Evolutionary conservation across 2,888 invertebrate genomes (phyloP), one percentile per base, ranked within the genome.

Genomic region (Cephus rjabovi): DNA sequence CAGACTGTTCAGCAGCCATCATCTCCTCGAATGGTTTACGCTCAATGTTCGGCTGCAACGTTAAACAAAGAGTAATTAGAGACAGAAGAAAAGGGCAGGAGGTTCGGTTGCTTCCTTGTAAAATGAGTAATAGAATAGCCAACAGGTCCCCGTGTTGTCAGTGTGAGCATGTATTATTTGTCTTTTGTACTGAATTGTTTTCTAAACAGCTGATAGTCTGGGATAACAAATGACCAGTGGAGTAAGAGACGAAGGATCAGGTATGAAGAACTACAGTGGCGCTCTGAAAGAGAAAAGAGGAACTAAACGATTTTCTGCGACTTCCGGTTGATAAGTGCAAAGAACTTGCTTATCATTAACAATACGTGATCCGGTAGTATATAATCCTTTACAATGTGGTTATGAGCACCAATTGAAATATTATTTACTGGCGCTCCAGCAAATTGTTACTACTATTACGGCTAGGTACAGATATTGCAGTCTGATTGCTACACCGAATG

Each of bases 11-110:
- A 0, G 94, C 94, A 15, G 92, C 93, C 85, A 93, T 92, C 94
- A 96, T 94, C 91, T 97, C 97, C 78, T 95, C 95, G 3, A 95
- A 88, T 0, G 95, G 93, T 88, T 95, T 95, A 77, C 97, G 93
- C 76, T 96, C 95, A 79, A 93, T 93, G 87, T 95, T 95, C 9
- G 94, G 91, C 90, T 94, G 92, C 34, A 92, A 86, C 78, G 23
- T 56, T 76, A 82, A 77, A 80, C 1, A 40, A 78, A 80, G 77
- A 74, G 40, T 69, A 76, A 40, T 71, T 74, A 56, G 77, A 74
- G 69, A 77, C 56, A 56, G 56, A 23, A 56, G 56, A 56, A 23
- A 23, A 56, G 9, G 56, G 9, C 23, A 23, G 56, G 2, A 56
- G 56, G 56, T 23, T 56, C 56, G 23, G 56, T 56, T 56, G 56